Evolutionary conservation across 2,113 vertebrate species (phyloP).

Genomic region (Crotalus viridis): DNA sequence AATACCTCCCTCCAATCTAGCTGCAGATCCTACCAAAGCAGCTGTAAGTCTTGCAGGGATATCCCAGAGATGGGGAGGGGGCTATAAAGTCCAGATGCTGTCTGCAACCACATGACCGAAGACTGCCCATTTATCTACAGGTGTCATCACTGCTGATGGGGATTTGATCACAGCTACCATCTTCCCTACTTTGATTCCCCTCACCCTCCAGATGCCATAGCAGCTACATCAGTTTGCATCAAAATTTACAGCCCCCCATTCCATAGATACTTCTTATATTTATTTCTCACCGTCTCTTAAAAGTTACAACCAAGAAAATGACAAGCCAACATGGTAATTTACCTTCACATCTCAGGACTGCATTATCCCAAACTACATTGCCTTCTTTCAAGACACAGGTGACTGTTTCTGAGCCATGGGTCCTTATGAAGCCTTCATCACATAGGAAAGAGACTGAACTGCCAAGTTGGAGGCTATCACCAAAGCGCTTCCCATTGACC

Average conservation of each 20-base stretch:
- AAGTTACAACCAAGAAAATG: background rate
- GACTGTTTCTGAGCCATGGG: conserved; percentile 91
- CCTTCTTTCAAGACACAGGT: conserved; percentile 96
- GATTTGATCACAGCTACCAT: background rate
- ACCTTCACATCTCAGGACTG: conserved; percentile 95
- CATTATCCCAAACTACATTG: conserved; percentile 94
- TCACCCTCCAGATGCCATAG: background rate
- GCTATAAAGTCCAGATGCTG: background rate
- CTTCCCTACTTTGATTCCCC: background rate
- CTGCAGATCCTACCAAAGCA: background rate
- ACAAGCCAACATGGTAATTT: fast-evolving
- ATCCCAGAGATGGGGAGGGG: background rate
- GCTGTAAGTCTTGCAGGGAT: background rate
- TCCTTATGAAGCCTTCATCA: conserved; percentile 93
- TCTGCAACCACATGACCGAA: background rate
- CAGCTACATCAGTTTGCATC: background rate
- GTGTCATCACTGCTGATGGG: background rate
- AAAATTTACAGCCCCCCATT: background rate
- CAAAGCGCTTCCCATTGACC: conserved; percentile 93
- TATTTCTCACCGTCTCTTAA: background rate
- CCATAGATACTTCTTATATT: background rate
- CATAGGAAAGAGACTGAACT: conserved; percentile 97
- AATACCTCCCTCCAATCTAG: background rate
- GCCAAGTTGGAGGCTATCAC: conserved; percentile 93
- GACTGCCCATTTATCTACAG: background rate